These are phyloP conservation scores for Metaphire vulgaris DNA, from an alignment of 1,140 invertebrate genomes.

Conservation along the genomic window DNA sequence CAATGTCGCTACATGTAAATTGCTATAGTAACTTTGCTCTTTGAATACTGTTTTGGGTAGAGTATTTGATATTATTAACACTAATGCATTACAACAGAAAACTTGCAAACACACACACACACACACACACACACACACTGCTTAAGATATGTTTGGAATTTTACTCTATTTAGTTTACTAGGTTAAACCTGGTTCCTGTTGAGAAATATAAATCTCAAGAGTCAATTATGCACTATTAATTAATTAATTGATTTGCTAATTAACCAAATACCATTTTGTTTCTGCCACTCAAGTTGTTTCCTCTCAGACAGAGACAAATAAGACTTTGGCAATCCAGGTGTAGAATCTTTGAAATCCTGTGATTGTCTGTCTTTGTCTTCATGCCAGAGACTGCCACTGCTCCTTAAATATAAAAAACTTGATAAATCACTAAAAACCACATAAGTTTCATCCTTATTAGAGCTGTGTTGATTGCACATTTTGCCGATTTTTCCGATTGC, in stretches of 20 bases:
- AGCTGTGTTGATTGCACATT: too few relatives aligned
- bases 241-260: background rate
- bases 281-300: conserved; percentile 47
- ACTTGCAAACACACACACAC: background rate
- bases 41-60: background rate
- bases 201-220: background rate
- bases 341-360: background rate
- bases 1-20: background rate
- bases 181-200: background rate
- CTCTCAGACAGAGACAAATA: conserved; percentile 41
- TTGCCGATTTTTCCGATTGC: too few relatives aligned
- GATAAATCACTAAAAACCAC: background rate
- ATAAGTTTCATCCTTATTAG: background rate
- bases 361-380: background rate
- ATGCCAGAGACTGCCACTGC: background rate
- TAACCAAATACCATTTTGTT: conserved; percentile 40
- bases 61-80: background rate
- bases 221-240: background rate
- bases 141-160: background rate
- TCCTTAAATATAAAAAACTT: background rate
- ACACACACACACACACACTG: background rate
- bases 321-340: background rate
- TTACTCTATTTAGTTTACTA: background rate
- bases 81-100: background rate
- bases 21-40: background rate